Evolutionary conservation across 2,113 vertebrate genomes (phyloP), one percentile per base, ranked within the genome.

Genomic region (Chionodraco myersi): DNA sequence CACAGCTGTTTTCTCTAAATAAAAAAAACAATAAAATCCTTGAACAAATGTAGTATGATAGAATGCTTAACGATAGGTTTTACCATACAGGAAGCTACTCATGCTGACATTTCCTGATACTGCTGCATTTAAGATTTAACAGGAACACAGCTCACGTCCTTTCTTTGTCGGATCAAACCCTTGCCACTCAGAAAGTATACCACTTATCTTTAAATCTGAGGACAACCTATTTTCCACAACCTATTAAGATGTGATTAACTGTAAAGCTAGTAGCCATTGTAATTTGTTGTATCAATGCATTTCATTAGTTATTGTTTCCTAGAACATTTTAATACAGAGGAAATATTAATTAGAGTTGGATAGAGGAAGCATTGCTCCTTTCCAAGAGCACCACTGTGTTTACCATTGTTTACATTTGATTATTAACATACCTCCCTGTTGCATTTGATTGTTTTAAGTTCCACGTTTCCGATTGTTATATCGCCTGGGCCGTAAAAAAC

Each of bases 41-140:
- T 86, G 80, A 83, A 75, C 52, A 56, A 30, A 79, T 51, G 49
- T 34, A 80, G 58, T 72, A 62, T 80, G 62, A 79, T 60, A 56
- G 16, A 76, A 68, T 75, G 72, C 62, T 61, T 58, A 53, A 16
- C 10, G 36, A 51, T n/a, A 21, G 21, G 21, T 21, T 21, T 21
- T 21, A 21, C 21, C 21, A 21, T 21, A 73, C 72, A 82, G 91
- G 92, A 94, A 90, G 56, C 69, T 69, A 21, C 79, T 84, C 56
- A 67, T 65, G 66, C 77, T 79, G 80, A 79, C 73, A 81, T 75
- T 87, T 83, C 61, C 77, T 61, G 72, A 0, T 21, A 68, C 65
- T 12, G 11, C 51, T 86, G 77, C 23, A 74, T 76, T 77, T 58
- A 61, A 52, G n/a, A 78, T 65, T 52, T 54, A 47, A 70, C 70